Percentiles rank a stretch among this genome's conserved stretches.
Evolutionary conservation across 2,113 vertebrate species (phyloP).

Genomic region (Anser brachyrhynchus): DNA sequence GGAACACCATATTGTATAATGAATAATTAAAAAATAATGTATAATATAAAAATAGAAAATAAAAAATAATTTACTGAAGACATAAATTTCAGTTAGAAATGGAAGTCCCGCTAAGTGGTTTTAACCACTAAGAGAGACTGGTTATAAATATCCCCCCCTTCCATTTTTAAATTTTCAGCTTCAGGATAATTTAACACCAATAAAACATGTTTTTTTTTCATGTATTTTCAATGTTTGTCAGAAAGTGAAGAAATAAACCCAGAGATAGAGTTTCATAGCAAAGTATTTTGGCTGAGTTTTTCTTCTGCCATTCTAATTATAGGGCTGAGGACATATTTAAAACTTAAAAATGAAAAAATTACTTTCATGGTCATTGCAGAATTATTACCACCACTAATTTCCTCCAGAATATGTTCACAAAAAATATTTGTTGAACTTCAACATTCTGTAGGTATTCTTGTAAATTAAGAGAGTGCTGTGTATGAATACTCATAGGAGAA

Average conservation of each 20-base stretch:
- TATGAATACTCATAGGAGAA: not conserved
- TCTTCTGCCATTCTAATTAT: not conserved
- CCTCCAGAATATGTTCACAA: not conserved
- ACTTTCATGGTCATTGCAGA: not conserved
- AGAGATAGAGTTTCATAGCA: not conserved
- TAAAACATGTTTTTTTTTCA: not conserved
- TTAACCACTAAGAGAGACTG: not conserved
- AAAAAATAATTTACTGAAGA: not conserved
- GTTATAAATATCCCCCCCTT: not conserved
- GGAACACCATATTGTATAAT: not conserved
- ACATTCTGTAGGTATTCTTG: not conserved
- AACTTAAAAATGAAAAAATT: not conserved
- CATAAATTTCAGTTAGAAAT: not conserved
- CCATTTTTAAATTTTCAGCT: not conserved
- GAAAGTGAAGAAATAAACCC: not conserved
- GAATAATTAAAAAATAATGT: too few species aligned
- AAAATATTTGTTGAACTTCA: not conserved
- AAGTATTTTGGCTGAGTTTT: not conserved
- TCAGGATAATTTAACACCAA: not conserved
- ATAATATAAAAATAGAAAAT: not conserved
- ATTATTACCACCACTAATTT: not conserved
- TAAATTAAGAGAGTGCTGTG: not conserved
- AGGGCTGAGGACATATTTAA: not conserved
- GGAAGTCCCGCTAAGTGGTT: not conserved
- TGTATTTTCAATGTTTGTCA: not conserved